Evolutionary conservation across 1,140 invertebrate species (phyloP).

Genomic region (Aphelenchoides fujianensis): DNA sequence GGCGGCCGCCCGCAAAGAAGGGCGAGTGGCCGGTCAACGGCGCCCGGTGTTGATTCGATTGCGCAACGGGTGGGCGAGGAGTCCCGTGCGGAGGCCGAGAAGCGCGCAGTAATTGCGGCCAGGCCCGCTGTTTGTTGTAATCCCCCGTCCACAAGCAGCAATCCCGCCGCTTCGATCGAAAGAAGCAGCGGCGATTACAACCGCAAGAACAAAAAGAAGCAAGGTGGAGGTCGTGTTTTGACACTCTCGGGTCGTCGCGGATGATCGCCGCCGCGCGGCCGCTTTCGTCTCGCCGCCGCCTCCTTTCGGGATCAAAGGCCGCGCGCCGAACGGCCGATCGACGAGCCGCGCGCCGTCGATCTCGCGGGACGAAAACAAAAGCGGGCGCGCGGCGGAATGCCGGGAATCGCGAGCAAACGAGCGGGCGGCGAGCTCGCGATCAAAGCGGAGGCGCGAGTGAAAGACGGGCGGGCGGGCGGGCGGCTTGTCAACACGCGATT

Average conservation of each 20-base stretch:
- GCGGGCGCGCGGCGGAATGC: too few relatives aligned
- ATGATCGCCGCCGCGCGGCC: not conserved
- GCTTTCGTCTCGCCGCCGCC: not conserved
- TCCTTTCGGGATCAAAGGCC: not conserved
- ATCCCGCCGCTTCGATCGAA: too few relatives aligned
- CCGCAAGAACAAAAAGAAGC: too few relatives aligned
- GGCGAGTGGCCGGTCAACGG: not conserved
- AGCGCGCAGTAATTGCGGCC: too few relatives aligned
- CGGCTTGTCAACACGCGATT: not conserved
- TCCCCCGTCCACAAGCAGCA: too few relatives aligned
- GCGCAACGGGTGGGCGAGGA: not conserved
- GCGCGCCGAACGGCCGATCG: not conserved
- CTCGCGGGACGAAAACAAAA: not conserved
- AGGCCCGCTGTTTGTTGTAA: too few relatives aligned
- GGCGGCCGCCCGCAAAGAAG: not conserved
- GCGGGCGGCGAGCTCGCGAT: too few relatives aligned
- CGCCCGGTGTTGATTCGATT: not conserved
- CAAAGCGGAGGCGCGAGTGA: not conserved
- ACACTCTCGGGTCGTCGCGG: not conserved
- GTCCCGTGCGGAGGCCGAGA: too few relatives aligned
- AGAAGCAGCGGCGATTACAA: too few relatives aligned
- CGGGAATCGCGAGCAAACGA: too few relatives aligned
- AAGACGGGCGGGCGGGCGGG: not conserved
- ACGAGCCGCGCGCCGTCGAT: not conserved
- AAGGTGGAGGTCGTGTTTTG: not conserved